phyloP scores from a whole-genome alignment of 2,888 invertebrate species.

The Plemyria rubiginata region DNA sequence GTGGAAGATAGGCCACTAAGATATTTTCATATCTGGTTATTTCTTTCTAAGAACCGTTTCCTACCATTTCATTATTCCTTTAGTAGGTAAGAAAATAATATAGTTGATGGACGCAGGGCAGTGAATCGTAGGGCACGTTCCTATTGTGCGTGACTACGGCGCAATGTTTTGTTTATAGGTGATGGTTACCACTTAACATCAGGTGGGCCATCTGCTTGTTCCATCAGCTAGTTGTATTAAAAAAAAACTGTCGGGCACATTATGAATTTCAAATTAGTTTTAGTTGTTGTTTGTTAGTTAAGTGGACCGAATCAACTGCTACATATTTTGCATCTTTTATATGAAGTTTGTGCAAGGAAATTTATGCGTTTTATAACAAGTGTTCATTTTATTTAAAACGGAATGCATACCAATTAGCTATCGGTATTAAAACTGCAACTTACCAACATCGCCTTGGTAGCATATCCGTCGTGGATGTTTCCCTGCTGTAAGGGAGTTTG shows the following conservation, averaged over 20 bases:
- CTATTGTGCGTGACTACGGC: too few relatives aligned
- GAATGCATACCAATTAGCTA: neutral
- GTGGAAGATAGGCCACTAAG: too few relatives aligned
- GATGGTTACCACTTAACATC: too few relatives aligned
- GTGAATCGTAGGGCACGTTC: too few relatives aligned
- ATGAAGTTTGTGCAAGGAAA: neutral
- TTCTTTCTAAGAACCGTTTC: too few relatives aligned
- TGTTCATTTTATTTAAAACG: neutral
- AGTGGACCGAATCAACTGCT: slow-evolving; percentile 9
- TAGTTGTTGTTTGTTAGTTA: slow-evolving; percentile 4
- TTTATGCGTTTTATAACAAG: neutral
- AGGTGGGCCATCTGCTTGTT: too few relatives aligned
- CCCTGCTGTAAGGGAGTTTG: slow-evolving; percentile 91
- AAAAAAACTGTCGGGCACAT: neutral
- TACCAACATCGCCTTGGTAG: slow-evolving; percentile 90
- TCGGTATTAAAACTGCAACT: slow-evolving; percentile 24
- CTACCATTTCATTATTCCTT: too few relatives aligned
- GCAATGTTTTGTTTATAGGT: too few relatives aligned
- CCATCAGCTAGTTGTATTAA: too few relatives aligned
- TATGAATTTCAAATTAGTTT: slow-evolving; percentile 3
- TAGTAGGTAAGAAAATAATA: too few relatives aligned
- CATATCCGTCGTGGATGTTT: slow-evolving; percentile 92
- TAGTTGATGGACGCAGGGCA: too few relatives aligned
- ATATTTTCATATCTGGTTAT: too few relatives aligned
- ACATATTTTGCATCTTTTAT: slow-evolving; percentile 3